phyloP scores from a whole-genome alignment of 2,797 vertebrate genomes.

The Phylloscopus collybita region DNA sequence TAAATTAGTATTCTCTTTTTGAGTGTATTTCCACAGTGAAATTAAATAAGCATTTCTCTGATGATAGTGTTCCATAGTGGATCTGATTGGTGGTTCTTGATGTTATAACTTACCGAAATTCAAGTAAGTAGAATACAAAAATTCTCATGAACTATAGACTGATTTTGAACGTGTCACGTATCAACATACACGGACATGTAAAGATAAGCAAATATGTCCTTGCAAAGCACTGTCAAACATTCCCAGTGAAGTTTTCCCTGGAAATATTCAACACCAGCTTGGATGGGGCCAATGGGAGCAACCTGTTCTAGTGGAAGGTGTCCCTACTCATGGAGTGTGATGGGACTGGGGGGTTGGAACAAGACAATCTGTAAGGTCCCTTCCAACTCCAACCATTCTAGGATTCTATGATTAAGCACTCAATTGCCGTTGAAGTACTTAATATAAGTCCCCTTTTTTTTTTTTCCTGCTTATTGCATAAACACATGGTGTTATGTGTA shows the following conservation, averaged over 20 bases:
- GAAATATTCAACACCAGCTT: neutral
- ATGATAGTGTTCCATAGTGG: neutral
- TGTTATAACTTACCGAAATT: neutral
- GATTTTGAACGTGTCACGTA: neutral
- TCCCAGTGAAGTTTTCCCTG: neutral
- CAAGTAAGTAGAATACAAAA: neutral
- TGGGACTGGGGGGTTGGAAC: rapidly evolving
- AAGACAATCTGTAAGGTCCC: neutral
- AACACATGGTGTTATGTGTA: neutral
- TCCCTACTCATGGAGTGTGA: neutral
- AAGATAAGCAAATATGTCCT: neutral
- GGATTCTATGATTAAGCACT: neutral
- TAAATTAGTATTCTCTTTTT: neutral
- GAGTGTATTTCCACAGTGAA: neutral
- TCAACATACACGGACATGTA: neutral
- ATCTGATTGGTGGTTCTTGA: neutral
- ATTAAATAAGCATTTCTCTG: neutral
- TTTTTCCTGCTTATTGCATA: neutral
- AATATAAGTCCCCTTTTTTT: neutral
- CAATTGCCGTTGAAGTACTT: conserved; percentile 7
- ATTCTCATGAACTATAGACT: neutral
- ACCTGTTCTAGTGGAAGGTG: neutral
- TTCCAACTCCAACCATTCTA: neutral
- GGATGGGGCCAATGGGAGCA: neutral
- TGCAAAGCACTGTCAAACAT: neutral